Percentiles rank a stretch among this genome's conserved stretches.
These are phyloP conservation scores for Potorous gilbertii DNA, from an alignment of 2,797 vertebrate species.

Conservation along the genomic window DNA sequence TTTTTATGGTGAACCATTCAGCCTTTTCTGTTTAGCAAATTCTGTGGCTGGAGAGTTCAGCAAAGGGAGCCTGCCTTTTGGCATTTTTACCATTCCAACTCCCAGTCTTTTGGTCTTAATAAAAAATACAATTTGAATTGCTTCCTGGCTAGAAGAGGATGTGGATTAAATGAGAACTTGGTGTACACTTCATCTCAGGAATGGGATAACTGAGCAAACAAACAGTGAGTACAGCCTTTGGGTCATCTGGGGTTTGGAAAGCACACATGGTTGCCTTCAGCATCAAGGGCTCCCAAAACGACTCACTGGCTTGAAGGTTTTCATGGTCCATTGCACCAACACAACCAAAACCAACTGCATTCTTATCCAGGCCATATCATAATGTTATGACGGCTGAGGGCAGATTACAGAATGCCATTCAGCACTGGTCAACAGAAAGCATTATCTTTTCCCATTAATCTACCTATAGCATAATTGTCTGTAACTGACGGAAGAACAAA, in stretches of 20 bases:
- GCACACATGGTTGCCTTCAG: background rate
- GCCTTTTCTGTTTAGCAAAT: background rate
- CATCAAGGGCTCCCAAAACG: background rate
- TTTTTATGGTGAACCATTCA: background rate
- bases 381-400: background rate
- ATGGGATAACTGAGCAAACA: background rate
- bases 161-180: conserved; percentile 3
- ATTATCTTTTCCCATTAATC: background rate
- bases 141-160: conserved; percentile 3
- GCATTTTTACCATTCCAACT: background rate
- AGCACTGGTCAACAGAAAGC: background rate
- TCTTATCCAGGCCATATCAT: background rate
- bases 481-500: conserved; percentile 13
- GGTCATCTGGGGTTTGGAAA: background rate
- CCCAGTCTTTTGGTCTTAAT: conserved; percentile 18
- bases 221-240: background rate
- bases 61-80: background rate
- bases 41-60: background rate
- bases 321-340: background rate
- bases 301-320: background rate
- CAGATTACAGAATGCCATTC: background rate
- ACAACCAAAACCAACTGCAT: background rate
- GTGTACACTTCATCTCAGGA: background rate
- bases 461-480: background rate
- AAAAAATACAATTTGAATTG: conserved; percentile 4